A percentile compares a stretch with the other conserved stretches of the same genome.
These are phyloP conservation scores for Pomacea canaliculata DNA, from an alignment of 2,888 invertebrate genomes.

Conservation along the genomic window DNA sequence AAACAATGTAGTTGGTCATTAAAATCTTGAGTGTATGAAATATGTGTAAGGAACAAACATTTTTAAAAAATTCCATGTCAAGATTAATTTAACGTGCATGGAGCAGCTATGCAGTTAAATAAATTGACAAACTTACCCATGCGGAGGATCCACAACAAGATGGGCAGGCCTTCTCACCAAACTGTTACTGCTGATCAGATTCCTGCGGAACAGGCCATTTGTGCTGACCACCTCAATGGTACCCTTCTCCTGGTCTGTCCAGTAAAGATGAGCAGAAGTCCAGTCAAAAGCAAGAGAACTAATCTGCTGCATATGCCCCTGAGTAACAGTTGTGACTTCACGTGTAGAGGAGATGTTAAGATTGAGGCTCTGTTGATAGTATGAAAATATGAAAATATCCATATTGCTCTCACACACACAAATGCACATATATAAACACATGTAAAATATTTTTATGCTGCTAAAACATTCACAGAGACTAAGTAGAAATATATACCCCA, in stretches of 20 bases:
- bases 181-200: slow-evolving; percentile 76
- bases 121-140: slow-evolving; percentile 72
- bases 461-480: too few relatives aligned
- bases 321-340: not conserved
- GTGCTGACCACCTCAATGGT: slow-evolving; percentile 88
- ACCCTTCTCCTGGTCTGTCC: slow-evolving; percentile 83
- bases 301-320: slow-evolving; percentile 11
- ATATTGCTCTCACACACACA: not conserved
- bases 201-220: slow-evolving; percentile 81
- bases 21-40: too few relatives aligned
- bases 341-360: not conserved
- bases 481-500: too few relatives aligned
- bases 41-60: too few relatives aligned
- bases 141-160: slow-evolving; percentile 85
- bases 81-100: too few relatives aligned
- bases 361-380: not conserved
- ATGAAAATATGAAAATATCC: not conserved
- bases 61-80: too few relatives aligned
- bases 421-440: not conserved
- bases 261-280: slow-evolving; percentile 88
- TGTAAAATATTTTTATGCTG: too few relatives aligned
- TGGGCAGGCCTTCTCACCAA: slow-evolving; percentile 81
- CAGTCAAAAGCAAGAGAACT: slow-evolving; percentile 86
- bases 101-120: too few relatives aligned
- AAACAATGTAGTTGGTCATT: too few relatives aligned